A percentile compares a stretch with the other conserved stretches of the same genome.
Evolutionary conservation across 2,797 vertebrate species (phyloP).

Genomic region (Xerus rutilus): DNA sequence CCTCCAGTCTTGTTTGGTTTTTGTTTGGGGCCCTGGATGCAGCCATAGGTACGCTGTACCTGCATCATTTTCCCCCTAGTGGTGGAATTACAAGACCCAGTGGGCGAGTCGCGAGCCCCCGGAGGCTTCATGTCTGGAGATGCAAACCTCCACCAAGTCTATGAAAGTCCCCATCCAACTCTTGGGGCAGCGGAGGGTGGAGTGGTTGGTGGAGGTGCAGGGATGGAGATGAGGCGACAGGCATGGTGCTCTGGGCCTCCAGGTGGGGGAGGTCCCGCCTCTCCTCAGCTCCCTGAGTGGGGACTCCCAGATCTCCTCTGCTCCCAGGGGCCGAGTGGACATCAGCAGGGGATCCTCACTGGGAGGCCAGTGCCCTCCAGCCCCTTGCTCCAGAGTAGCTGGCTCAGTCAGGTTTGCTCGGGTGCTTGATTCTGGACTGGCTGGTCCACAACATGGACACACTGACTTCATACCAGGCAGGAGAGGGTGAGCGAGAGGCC

Average conservation of each 20-base stretch:
- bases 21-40: not conserved
- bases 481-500: not conserved
- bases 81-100: not conserved
- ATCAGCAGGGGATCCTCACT: accelerated
- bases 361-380: not conserved
- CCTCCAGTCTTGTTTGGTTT: not conserved
- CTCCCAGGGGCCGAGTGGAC: not conserved
- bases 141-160: not conserved
- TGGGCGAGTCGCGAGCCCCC: accelerated
- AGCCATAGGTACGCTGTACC: not conserved
- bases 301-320: not conserved
- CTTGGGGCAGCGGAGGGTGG: not conserved
- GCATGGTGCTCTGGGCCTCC: not conserved
- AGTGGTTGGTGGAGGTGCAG: not conserved
- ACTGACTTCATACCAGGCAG: not conserved
- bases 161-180: accelerated
- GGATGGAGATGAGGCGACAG: not conserved
- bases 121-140: not conserved
- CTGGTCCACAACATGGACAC: not conserved
- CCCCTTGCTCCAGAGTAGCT: not conserved
- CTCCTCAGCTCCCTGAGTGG: not conserved
- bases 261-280: not conserved
- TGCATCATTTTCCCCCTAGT: not conserved
- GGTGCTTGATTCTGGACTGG: not conserved
- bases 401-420: not conserved